Conservation (phyloP, 2,888 invertebrate genomes). For the Tethea ocularis region DNA sequence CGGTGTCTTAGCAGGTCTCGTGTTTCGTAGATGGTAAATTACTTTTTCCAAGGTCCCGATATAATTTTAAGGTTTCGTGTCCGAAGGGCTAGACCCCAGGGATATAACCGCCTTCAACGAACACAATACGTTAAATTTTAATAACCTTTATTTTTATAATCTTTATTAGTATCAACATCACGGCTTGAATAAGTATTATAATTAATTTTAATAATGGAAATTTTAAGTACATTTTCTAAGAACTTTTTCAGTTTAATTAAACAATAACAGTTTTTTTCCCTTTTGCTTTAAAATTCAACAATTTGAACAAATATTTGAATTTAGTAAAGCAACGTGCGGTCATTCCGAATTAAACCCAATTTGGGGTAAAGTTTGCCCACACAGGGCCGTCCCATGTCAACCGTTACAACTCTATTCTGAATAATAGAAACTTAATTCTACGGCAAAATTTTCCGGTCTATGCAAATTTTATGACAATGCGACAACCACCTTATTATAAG, state of each 20-base stretch:
- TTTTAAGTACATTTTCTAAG: not conserved
- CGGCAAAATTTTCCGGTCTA: slow-evolving; percentile 31
- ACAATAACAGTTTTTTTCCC: too few species aligned
- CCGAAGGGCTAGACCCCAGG: not conserved
- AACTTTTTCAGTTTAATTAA: not conserved
- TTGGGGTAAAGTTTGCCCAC: not conserved
- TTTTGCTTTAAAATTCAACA: not conserved
- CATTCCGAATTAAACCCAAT: not conserved
- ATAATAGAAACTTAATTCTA: slow-evolving; percentile 39
- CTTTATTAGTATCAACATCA: too few species aligned
- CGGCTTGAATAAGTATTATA: too few species aligned
- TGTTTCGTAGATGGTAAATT: not conserved
- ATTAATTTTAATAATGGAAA: too few species aligned
- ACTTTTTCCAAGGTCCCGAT: not conserved
- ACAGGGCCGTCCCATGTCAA: slow-evolving; percentile 12
- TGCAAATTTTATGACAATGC: slow-evolving; percentile 33
- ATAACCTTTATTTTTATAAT: not conserved
- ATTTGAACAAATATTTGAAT: not conserved
- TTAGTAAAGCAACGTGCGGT: not conserved
- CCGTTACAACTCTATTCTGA: slow-evolving; percentile 20
- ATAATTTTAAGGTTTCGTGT: slow-evolving; percentile 1
- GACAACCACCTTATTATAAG: slow-evolving; percentile 11
- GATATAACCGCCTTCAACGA: not conserved
- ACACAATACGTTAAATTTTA: not conserved
- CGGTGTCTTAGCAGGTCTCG: not conserved